These are phyloP conservation scores for Leptinotarsa tumamoca DNA, from an alignment of 2,888 invertebrate species.

Conservation along the genomic window DNA sequence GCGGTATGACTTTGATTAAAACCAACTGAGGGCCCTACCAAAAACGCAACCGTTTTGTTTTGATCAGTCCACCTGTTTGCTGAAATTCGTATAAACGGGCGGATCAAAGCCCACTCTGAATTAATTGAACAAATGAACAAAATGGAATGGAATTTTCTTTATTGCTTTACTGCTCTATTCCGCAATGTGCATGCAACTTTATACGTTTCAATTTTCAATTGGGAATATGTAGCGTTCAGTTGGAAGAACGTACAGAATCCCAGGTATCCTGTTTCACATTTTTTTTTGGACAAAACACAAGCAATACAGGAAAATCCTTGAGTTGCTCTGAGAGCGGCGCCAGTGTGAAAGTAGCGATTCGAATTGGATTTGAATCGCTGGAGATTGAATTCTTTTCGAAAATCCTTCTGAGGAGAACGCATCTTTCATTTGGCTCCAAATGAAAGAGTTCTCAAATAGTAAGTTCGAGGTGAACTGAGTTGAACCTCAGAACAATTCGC, in stretches of 20 bases:
- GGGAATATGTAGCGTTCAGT: not conserved
- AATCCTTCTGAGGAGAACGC: no score
- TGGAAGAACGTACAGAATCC: not conserved
- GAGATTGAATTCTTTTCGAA: no score
- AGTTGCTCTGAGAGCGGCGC: no score
- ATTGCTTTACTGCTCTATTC: slow-evolving; percentile 45
- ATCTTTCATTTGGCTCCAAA: no score
- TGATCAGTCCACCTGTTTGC: slow-evolving; percentile 48
- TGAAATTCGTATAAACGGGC: slow-evolving; percentile 41
- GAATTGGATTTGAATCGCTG: no score
- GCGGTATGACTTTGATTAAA: slow-evolving; percentile 32
- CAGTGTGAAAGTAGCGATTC: no score
- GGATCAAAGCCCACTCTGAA: slow-evolving; percentile 48
- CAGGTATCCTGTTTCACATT: not conserved
- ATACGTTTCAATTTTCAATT: slow-evolving; percentile 8
- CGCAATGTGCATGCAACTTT: slow-evolving; percentile 22
- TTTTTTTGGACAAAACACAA: no score
- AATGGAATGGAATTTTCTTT: slow-evolving; percentile 50
- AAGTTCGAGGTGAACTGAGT: no score
- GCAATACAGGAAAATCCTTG: no score
- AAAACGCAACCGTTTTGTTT: slow-evolving; percentile 22
- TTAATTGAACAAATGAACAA: slow-evolving; percentile 53
- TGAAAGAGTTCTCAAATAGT: no score
- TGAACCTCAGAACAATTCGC: no score
- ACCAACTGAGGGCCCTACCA: slow-evolving; percentile 18